Conservation (phyloP, 2,888 invertebrate species). For the Atethmia centrago region DNA sequence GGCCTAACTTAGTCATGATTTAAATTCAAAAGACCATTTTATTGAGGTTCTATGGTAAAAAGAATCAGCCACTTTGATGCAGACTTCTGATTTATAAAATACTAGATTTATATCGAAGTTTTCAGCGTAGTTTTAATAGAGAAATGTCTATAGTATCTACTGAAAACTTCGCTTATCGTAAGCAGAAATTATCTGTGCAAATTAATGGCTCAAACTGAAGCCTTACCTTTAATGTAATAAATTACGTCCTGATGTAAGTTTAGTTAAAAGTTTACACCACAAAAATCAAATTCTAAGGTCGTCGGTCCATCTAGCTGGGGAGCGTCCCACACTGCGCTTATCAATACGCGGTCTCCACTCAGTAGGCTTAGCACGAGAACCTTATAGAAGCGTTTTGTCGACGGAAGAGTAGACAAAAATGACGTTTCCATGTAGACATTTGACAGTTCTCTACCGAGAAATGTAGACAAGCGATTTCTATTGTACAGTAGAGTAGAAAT, state of each 20-base stretch:
- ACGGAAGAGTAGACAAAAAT: no score
- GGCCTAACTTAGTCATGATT: slow-evolving; percentile 23
- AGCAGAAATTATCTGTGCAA: not conserved
- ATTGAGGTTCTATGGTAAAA: slow-evolving; percentile 13
- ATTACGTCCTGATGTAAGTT: no score
- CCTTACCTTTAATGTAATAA: not conserved
- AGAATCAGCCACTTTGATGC: not conserved
- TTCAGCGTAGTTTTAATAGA: not conserved
- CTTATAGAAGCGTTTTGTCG: no score
- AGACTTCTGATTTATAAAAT: not conserved
- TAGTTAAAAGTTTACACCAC: not conserved
- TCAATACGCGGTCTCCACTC: no score
- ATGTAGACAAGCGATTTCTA: no score
- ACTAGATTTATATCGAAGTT: not conserved
- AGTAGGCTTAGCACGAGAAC: no score
- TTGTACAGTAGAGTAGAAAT: no score
- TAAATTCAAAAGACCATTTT: slow-evolving; percentile 26
- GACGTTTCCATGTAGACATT: no score
- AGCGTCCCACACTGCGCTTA: no score
- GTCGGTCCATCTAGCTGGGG: no score
- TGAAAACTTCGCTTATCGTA: not conserved
- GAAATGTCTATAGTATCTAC: not conserved
- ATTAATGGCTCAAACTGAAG: not conserved
- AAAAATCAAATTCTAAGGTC: not conserved
- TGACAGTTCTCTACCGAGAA: no score